Conservation (phyloP, 23 tunicate genomes). For the Styela plicata region DNA sequence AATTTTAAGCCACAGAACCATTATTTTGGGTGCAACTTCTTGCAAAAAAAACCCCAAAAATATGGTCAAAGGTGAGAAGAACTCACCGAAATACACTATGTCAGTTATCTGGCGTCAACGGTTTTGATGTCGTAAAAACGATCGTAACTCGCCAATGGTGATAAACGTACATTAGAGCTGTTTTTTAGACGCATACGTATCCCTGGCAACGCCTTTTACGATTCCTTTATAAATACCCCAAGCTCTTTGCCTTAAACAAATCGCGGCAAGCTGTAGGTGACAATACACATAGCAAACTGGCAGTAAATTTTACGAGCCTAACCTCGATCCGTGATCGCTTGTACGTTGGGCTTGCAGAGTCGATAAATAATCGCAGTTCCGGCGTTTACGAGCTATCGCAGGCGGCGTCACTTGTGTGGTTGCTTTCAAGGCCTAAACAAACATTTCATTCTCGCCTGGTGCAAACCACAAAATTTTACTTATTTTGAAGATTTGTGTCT, state of each 20-base stretch:
- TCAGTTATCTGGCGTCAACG: no score
- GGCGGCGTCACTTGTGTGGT: neutral
- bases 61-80: no score
- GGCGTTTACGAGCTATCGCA: neutral
- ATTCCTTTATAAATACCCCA: no score
- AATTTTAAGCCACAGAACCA: no score
- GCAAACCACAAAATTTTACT: slow-evolving; percentile 10
- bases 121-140: no score
- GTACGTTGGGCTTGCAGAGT: neutral
- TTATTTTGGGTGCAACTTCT: no score
- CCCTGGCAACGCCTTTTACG: neutral
- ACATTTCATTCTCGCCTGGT: slow-evolving; percentile 28
- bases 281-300: neutral
- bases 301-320: neutral
- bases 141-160: neutral
- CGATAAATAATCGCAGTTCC: neutral
- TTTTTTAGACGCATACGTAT: neutral
- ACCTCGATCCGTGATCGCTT: neutral
- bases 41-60: no score
- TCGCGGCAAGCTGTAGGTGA: neutral
- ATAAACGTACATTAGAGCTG: neutral
- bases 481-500: neutral
- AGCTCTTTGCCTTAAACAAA: neutral
- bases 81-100: no score
- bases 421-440: slow-evolving; percentile 16